Evolutionary conservation across 2,888 invertebrate genomes (phyloP).

Genomic region (Drosophila bunnanda): DNA sequence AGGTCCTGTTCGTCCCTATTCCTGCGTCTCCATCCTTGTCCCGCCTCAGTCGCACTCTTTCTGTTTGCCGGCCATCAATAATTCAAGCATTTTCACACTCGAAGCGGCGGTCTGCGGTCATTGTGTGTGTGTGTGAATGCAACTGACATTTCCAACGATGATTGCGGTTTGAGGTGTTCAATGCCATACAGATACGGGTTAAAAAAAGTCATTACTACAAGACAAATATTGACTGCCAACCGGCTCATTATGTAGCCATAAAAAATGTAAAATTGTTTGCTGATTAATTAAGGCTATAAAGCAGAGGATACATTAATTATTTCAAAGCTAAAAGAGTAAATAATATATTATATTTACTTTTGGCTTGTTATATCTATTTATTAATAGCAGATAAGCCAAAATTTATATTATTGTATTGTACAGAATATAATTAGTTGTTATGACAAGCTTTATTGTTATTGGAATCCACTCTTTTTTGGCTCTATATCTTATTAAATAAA

Average conservation of each 20-base stretch:
- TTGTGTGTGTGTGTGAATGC: constrained; percentile 10
- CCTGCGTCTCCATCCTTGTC: not conserved
- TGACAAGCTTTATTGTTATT: not conserved
- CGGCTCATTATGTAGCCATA: constrained; percentile 19
- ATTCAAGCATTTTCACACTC: constrained; percentile 77
- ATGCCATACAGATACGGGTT: constrained; percentile 3
- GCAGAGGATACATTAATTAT: not conserved
- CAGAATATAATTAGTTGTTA: not conserved
- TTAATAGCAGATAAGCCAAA: not conserved
- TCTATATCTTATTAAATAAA: not conserved
- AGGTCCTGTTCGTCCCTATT: not conserved
- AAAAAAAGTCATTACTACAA: constrained; percentile 40
- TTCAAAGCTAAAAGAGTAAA: not conserved
- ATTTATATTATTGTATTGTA: not conserved
- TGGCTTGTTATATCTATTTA: not conserved
- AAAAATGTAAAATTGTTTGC: constrained; percentile 16
- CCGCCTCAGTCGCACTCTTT: constrained; percentile 1
- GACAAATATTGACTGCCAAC: constrained; percentile 34
- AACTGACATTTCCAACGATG: constrained; percentile 37
- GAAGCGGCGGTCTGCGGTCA: constrained; percentile 62
- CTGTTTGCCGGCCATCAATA: constrained; percentile 68
- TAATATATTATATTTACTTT: not conserved
- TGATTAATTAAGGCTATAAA: constrained; percentile 23
- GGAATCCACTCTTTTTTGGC: not conserved
- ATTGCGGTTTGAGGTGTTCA: constrained; percentile 40